Evolutionary conservation across 2,797 vertebrate species (phyloP).

Genomic region (Oreochromis mossambicus): DNA sequence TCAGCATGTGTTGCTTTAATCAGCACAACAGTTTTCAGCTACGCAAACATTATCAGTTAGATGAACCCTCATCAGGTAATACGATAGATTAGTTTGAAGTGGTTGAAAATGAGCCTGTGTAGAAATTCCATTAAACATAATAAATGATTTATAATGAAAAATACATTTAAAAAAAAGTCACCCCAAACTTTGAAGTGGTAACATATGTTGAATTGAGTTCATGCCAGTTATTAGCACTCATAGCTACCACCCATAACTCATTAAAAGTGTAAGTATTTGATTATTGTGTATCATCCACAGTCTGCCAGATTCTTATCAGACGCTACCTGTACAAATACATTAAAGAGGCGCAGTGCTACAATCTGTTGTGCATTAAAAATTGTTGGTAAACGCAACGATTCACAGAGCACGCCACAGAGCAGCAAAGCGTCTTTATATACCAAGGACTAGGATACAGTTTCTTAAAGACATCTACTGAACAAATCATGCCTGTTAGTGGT

Average conservation of each 20-base stretch:
- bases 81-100: background rate
- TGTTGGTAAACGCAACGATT: background rate
- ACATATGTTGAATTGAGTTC: background rate
- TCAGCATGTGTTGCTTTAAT: background rate
- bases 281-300: background rate
- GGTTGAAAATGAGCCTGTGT: background rate
- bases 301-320: background rate
- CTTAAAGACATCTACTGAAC: background rate
- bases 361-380: background rate
- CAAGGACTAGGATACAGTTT: constrained; percentile 42
- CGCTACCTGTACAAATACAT: background rate
- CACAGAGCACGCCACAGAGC: background rate
- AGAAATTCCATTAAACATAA: background rate
- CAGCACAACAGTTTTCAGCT: background rate
- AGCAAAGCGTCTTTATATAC: background rate
- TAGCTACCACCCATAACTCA: background rate
- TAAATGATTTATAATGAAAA: background rate
- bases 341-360: background rate
- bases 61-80: background rate
- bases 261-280: background rate
- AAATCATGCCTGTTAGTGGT: constrained; percentile 8
- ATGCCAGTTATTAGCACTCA: background rate
- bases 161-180: background rate
- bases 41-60: background rate
- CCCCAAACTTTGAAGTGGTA: background rate